phyloP scores from a whole-genome alignment of 2,888 invertebrate genomes.

The Agelastica alni region DNA sequence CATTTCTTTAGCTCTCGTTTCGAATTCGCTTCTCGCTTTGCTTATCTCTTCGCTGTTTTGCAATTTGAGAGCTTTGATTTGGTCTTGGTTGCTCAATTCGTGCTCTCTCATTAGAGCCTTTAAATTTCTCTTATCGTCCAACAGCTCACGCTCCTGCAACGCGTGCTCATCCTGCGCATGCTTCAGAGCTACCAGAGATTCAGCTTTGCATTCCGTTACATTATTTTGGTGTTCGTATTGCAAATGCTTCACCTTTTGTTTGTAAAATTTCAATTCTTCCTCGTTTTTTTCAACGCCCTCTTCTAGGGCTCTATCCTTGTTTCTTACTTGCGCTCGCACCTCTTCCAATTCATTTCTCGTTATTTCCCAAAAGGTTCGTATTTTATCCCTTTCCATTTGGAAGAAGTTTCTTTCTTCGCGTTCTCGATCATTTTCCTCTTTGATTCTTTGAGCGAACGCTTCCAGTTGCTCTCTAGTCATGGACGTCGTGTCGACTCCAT shows the following conservation, averaged over 20 bases:
- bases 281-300: conserved; percentile 86
- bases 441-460: conserved; percentile 80
- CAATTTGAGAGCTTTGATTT: conserved; percentile 72
- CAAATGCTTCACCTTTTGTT: conserved; percentile 91
- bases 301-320: conserved; percentile 86
- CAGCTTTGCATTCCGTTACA: conserved; percentile 82
- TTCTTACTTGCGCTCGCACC: conserved; percentile 71
- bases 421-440: conserved; percentile 91
- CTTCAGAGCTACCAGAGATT: conserved; percentile 80
- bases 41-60: conserved; percentile 60
- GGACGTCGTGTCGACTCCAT: conserved; percentile 89
- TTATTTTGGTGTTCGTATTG: conserved; percentile 90
- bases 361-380: conserved; percentile 95
- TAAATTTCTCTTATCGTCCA: conserved; percentile 73
- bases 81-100: conserved; percentile 71
- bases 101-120: conserved; percentile 71
- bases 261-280: conserved; percentile 82
- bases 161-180: conserved; percentile 82
- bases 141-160: conserved; percentile 74
- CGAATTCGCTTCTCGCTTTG: conserved; percentile 66
- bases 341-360: conserved; percentile 88
- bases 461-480: conserved; percentile 94
- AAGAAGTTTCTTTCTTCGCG: conserved; percentile 95
- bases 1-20: conserved; percentile 69
- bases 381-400: conserved; percentile 91